Conservation (phyloP, 2,888 invertebrate genomes). For the Noctua comes region DNA sequence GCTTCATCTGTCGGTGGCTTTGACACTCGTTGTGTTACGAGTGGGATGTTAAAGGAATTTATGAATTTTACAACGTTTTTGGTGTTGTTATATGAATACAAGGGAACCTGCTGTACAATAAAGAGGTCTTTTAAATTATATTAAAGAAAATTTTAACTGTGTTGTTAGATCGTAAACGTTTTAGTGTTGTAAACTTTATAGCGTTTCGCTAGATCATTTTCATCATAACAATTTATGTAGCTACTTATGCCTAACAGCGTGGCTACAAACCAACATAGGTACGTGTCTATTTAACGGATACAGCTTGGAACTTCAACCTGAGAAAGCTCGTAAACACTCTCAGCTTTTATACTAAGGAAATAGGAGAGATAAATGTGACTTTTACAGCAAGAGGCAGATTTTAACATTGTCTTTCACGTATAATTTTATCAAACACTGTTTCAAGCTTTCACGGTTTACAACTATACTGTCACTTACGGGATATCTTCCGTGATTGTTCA, state of each 20-base stretch:
- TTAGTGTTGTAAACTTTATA: background rate
- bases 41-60: conserved; percentile 37
- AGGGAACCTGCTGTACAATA: no score
- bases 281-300: background rate
- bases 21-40: conserved; percentile 12
- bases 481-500: no score
- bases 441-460: no score
- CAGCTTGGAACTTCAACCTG: background rate
- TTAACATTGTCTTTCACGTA: background rate
- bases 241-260: background rate
- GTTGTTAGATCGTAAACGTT: background rate
- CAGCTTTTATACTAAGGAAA: background rate
- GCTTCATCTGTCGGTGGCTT: conserved; percentile 41
- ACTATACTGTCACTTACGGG: no score
- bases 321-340: background rate
- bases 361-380: background rate
- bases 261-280: background rate
- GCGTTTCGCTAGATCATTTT: background rate
- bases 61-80: conserved; percentile 25
- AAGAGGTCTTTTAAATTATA: background rate
- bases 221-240: background rate
- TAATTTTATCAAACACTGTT: background rate
- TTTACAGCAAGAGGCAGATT: background rate
- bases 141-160: background rate
- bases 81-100: background rate